Evolutionary conservation across 2,888 invertebrate genomes (phyloP).

Genomic region (Pteria penguin): DNA sequence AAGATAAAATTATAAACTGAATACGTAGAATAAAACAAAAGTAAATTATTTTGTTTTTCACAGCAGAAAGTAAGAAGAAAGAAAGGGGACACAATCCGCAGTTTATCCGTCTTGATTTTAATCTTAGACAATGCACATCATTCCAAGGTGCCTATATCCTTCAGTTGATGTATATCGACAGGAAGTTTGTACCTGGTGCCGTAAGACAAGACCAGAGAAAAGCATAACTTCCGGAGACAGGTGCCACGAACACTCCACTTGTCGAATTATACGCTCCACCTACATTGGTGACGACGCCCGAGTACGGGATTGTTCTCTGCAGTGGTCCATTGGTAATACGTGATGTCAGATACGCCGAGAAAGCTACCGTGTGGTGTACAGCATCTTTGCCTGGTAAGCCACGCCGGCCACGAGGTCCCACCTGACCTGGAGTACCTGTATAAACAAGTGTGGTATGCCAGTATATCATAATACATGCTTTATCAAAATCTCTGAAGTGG

Average conservation of each 20-base stretch:
- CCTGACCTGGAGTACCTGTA: background rate
- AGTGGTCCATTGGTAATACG: background rate
- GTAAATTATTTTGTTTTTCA: too few species aligned
- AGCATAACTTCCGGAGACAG: background rate
- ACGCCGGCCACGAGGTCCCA: background rate
- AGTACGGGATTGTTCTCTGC: background rate
- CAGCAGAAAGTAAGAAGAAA: too few species aligned
- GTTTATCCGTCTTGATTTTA: too few species aligned
- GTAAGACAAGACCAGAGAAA: background rate
- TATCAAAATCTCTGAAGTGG: too few species aligned
- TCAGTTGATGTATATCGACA: too few species aligned
- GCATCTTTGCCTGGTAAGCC: background rate
- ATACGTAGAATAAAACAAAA: too few species aligned
- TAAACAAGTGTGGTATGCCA: too few species aligned
- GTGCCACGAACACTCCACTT: background rate
- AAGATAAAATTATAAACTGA: too few species aligned
- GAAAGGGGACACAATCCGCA: too few species aligned
- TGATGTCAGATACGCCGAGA: constrained; percentile 8
- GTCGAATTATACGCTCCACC: background rate
- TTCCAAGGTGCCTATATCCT: too few species aligned
- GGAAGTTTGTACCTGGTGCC: background rate
- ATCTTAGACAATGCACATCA: too few species aligned
- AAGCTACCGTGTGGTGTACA: background rate
- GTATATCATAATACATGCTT: too few species aligned
- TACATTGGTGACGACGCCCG: constrained; percentile 1